These are phyloP conservation scores for Carcinoscorpius rotundicauda DNA, from an alignment of 1,140 invertebrate genomes.

Conservation along the genomic window DNA sequence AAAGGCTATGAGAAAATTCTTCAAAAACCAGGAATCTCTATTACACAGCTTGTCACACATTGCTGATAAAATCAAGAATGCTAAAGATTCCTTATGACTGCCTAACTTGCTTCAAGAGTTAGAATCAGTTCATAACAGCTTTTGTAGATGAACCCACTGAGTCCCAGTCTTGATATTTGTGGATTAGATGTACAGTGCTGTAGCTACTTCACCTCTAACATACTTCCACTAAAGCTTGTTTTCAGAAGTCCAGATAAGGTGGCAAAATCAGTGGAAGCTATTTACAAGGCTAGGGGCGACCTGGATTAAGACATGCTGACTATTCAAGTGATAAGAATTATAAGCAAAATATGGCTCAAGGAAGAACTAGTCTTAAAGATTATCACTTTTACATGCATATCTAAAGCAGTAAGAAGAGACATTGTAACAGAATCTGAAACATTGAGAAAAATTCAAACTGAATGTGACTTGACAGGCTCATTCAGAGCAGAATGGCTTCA, in stretches of 20 bases:
- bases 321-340: slow-evolving; percentile 79
- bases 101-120: slow-evolving; percentile 52
- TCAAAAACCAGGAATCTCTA: slow-evolving; percentile 70
- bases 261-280: slow-evolving; percentile 65
- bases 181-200: slow-evolving; percentile 69
- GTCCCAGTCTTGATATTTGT: slow-evolving; percentile 63
- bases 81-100: slow-evolving; percentile 65
- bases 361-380: slow-evolving; percentile 89
- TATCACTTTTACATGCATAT: slow-evolving; percentile 84
- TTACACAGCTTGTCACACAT: slow-evolving; percentile 61
- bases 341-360: slow-evolving; percentile 88
- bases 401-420: slow-evolving; percentile 80
- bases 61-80: slow-evolving; percentile 70
- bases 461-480: slow-evolving; percentile 84
- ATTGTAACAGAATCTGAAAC: slow-evolving; percentile 96
- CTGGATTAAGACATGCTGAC: slow-evolving; percentile 93
- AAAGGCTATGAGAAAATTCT: slow-evolving; percentile 60
- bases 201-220: slow-evolving; percentile 92
- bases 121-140: slow-evolving; percentile 45
- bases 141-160: slow-evolving; percentile 44
- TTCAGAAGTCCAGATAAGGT: slow-evolving; percentile 64
- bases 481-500: slow-evolving; percentile 96
- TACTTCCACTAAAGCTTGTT: slow-evolving; percentile 86
- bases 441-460: slow-evolving; percentile 77
- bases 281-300: slow-evolving; percentile 97